Conservation (phyloP, 2,113 vertebrate genomes). For the Corythornis madagascariensis region DNA sequence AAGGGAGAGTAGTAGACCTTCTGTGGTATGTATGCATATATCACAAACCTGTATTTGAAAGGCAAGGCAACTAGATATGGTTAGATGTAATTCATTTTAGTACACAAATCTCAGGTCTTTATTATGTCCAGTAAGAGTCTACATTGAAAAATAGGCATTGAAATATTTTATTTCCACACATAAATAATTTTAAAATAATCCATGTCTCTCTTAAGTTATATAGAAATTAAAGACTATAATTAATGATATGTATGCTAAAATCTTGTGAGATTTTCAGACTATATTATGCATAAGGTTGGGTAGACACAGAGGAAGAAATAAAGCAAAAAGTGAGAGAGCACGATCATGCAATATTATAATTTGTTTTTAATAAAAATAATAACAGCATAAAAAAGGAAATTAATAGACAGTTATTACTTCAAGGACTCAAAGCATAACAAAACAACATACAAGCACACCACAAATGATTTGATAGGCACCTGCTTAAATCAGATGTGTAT, state of each 20-base stretch:
- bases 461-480: neutral
- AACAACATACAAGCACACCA: neutral
- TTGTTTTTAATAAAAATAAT: neutral
- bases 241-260: neutral
- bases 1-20: no score
- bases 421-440: neutral
- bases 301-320: neutral
- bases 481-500: neutral
- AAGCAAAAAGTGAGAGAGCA: neutral
- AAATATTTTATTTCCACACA: neutral
- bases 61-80: neutral
- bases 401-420: neutral
- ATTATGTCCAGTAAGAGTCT: neutral
- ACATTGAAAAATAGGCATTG: neutral
- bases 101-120: neutral
- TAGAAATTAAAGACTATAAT: neutral
- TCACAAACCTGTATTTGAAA: neutral
- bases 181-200: neutral
- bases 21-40: neutral
- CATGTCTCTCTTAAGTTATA: neutral
- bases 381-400: neutral
- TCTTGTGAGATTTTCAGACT: neutral
- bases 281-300: neutral
- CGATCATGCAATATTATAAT: rapidly evolving
- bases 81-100: neutral